Evolutionary conservation across 2,797 vertebrate genomes (phyloP).

Genomic region (Sebastiscus albofasciatus): DNA sequence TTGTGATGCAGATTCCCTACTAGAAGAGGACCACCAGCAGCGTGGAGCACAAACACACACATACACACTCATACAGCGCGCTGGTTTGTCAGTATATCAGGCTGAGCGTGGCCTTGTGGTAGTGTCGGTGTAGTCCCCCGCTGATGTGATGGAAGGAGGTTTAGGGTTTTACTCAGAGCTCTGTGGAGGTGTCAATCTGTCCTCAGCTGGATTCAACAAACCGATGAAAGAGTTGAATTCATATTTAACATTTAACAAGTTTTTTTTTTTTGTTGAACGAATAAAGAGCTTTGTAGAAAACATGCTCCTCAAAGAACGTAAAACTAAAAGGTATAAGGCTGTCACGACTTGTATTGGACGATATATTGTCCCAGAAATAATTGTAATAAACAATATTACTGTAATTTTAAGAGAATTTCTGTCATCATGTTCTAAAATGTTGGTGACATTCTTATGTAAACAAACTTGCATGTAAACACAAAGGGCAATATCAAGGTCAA

Average conservation of each 20-base stretch:
- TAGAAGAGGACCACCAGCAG: conserved; percentile 71
- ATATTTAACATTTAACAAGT: background rate
- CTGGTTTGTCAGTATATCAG: conserved; percentile 19
- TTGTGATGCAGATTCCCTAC: conserved; percentile 71
- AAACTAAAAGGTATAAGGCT: no score
- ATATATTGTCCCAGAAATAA: background rate
- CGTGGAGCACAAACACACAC: conserved; percentile 20
- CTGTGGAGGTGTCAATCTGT: conserved; percentile 1
- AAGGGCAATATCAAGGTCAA: background rate
- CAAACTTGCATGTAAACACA: no score
- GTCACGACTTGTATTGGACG: background rate
- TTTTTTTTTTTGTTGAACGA: background rate
- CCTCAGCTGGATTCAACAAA: background rate
- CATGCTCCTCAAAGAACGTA: background rate
- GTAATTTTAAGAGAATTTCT: background rate
- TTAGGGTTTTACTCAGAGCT: background rate
- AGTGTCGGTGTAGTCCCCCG: background rate
- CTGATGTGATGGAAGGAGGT: conserved; percentile 14
- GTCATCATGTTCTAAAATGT: background rate
- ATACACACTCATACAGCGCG: conserved; percentile 8
- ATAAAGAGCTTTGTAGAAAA: background rate
- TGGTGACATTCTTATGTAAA: background rate
- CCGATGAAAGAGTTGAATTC: background rate
- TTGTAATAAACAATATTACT: background rate
- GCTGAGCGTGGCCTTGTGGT: background rate